Conservation (phyloP, 2,797 vertebrate species). For the Myripristis murdjan region DNA sequence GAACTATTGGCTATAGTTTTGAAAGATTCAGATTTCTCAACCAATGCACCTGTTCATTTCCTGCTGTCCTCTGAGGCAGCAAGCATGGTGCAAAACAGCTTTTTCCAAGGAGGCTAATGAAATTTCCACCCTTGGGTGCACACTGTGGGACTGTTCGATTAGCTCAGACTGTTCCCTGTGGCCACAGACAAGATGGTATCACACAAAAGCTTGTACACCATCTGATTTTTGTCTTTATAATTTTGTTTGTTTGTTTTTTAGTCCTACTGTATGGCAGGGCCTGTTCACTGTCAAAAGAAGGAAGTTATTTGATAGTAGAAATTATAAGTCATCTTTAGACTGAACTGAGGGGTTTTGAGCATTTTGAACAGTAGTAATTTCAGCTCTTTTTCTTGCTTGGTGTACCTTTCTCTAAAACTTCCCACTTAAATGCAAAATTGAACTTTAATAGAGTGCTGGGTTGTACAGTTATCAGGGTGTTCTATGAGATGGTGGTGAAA, state of each 20-base stretch:
- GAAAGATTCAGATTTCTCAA: not conserved
- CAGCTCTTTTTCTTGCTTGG: no score
- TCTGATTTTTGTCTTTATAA: not conserved
- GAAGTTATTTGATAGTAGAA: not conserved
- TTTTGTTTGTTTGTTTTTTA: not conserved
- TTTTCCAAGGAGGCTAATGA: conserved; percentile 44
- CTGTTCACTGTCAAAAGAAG: not conserved
- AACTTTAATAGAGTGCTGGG: not conserved
- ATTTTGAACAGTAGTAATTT: no score
- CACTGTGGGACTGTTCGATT: conserved; percentile 37
- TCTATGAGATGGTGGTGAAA: no score
- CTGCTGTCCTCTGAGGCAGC: not conserved
- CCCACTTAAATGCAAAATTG: no score
- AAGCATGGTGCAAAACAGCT: conserved; percentile 13
- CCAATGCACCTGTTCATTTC: conserved; percentile 24
- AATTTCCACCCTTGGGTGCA: conserved; percentile 42
- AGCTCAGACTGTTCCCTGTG: conserved; percentile 26
- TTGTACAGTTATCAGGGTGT: no score
- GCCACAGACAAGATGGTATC: conserved; percentile 4
- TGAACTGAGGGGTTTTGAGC: no score
- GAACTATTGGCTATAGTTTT: not conserved
- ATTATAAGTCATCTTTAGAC: no score
- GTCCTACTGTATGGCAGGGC: no score
- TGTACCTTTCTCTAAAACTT: no score
- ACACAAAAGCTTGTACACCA: not conserved